Conservation (phyloP, 2,888 invertebrate genomes). For the Caradrina kadenii region DNA sequence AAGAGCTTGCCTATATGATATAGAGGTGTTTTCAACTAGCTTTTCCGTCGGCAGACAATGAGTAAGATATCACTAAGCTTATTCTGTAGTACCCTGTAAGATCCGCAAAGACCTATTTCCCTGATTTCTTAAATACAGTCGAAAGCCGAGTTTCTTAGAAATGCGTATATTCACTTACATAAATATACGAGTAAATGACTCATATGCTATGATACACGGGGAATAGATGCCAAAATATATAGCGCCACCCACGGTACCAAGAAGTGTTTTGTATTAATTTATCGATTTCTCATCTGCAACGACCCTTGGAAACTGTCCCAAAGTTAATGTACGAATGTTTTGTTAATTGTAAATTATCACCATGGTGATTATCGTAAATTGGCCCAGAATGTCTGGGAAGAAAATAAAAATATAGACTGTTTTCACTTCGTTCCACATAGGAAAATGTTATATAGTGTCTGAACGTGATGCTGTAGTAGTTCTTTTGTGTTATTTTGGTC, state of each 20-base stretch:
- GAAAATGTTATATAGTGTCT: neutral
- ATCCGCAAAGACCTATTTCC: constrained; percentile 48
- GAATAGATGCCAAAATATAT: constrained; percentile 61
- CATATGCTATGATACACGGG: constrained; percentile 55
- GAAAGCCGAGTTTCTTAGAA: constrained; percentile 44
- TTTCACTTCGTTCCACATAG: too few species aligned
- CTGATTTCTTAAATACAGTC: constrained; percentile 33
- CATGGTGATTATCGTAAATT: constrained; percentile 21
- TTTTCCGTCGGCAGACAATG: too few species aligned
- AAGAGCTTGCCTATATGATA: neutral
- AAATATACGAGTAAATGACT: constrained; percentile 54
- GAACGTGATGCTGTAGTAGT: neutral
- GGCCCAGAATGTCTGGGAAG: neutral
- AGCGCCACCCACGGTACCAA: constrained; percentile 56
- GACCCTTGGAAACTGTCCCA: constrained; percentile 53
- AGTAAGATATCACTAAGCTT: neutral
- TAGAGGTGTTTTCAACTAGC: neutral
- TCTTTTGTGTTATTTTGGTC: neutral
- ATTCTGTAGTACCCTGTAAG: neutral
- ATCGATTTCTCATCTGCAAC: constrained; percentile 43
- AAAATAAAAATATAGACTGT: constrained; percentile 1
- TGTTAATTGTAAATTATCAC: constrained; percentile 29
- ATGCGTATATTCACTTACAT: constrained; percentile 43
- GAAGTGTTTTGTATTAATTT: constrained; percentile 54
- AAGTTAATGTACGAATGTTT: constrained; percentile 21